Evolutionary conservation across 2,888 invertebrate genomes (phyloP), one percentile per base, ranked within the genome.

Genomic region (Lordiphosa fenestrarum): DNA sequence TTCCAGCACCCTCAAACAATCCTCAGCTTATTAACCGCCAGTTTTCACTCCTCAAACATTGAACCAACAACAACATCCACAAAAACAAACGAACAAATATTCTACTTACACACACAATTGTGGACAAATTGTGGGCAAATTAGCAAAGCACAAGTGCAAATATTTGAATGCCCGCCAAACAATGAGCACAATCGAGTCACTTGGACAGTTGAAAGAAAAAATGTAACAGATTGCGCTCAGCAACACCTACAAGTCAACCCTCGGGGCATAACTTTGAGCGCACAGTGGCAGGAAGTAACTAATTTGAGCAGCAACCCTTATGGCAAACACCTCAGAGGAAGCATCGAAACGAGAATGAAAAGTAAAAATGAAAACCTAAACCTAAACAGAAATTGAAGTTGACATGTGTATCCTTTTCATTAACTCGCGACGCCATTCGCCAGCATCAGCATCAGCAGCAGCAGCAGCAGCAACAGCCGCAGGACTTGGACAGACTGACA

Each of bases 371-470:
- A 49, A 40, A 53, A 54, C 39, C 54, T 60, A 57, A 59, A 58
- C 50, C 46, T 33, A 44, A 69, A 71, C 73, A 71, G 73, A 86
- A 86, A 87, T 88, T 86, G 80, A 86, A 86, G 84, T 80, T 87
- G 88, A 89, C 88, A 88, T 88, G 88, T 89, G 88, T 88, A 88
- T 88, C 87, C 87, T 88, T 88, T 88, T 88, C 88, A 88, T 89
- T 88, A 88, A 88, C 83, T 86, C 86, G 83, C 85, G 80, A 85
- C 84, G 67, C 67, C 55, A 52, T 56, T 30, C 42, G 39, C 19
- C 41, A 36, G 38, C 37, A 25, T 25, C 25, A 53, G 56, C 39
- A 44, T 41, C 40, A 60, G 55, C 56, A 54, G 53, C 58, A 51
- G 68, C 52, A 48, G 36, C 33, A 13, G 46, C 13, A 7, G 7